A percentile compares a stretch with the other conserved stretches of the same genome.
phyloP scores from a whole-genome alignment of 2,797 vertebrate species.

The Mormyrops boulengeri region DNA sequence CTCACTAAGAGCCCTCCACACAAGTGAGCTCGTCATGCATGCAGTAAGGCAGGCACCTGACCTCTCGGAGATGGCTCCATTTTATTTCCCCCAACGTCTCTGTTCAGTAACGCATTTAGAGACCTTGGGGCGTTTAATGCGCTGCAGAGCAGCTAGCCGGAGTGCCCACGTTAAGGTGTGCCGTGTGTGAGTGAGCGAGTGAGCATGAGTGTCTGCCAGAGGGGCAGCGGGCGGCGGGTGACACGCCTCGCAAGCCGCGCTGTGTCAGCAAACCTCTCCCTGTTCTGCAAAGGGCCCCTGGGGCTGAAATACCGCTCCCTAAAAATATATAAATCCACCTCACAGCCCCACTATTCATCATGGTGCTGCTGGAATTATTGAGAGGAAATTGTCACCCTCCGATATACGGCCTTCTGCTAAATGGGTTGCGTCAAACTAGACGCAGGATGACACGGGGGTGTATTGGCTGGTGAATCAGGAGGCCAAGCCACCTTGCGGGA shows the following conservation, averaged over 20 bases:
- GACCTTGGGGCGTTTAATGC: neutral
- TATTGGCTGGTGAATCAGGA: neutral
- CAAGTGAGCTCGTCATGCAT: neutral
- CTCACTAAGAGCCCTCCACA: neutral
- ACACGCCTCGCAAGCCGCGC: neutral
- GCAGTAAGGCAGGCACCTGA: neutral
- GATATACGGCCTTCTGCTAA: neutral
- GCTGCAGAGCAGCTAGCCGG: neutral
- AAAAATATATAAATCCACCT: neutral
- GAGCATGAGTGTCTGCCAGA: neutral
- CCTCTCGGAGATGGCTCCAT: neutral
- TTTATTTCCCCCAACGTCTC: neutral
- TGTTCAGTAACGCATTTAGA: neutral
- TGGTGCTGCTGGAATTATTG: neutral
- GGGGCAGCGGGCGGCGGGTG: neutral
- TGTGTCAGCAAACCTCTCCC: slow-evolving; percentile 30
- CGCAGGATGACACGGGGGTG: neutral
- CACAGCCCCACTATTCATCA: neutral
- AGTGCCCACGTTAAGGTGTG: neutral
- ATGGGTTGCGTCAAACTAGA: neutral
- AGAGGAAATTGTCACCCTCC: neutral
- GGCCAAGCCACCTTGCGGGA: neutral
- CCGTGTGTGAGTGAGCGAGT: neutral
- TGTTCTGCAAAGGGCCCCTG: neutral
- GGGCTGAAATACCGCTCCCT: slow-evolving; percentile 11